phyloP scores from a whole-genome alignment of 2,797 vertebrate genomes.

The Podarcis lilfordi region DNA sequence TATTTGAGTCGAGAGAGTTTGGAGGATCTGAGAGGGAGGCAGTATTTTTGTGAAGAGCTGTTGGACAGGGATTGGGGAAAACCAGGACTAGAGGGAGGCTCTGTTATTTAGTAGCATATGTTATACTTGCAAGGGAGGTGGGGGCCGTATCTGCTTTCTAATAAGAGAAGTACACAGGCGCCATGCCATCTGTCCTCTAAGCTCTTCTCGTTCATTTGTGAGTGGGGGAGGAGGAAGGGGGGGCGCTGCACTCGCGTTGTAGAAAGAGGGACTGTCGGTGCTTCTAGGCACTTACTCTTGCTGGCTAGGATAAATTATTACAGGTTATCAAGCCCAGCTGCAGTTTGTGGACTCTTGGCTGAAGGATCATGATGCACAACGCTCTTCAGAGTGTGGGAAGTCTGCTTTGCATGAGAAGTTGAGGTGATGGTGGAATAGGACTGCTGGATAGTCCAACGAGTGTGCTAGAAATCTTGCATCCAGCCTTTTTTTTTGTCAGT shows the following conservation, averaged over 20 bases:
- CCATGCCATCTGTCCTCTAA: not conserved
- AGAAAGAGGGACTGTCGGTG: not conserved
- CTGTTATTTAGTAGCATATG: not conserved
- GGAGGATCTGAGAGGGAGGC: too few species aligned
- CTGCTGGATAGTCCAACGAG: not conserved
- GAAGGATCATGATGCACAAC: not conserved
- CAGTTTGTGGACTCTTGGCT: not conserved
- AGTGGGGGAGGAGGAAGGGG: too few species aligned
- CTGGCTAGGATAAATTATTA: not conserved
- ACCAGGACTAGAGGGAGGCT: not conserved
- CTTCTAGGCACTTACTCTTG: not conserved
- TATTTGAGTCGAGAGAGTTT: not conserved
- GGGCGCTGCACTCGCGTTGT: too few species aligned
- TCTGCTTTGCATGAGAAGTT: not conserved
- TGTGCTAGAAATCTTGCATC: not conserved
- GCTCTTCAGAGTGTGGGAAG: not conserved
- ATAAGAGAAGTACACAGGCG: not conserved
- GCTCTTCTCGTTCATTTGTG: not conserved
- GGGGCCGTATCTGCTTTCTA: not conserved
- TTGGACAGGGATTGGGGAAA: not conserved
- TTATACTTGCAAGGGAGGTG: not conserved
- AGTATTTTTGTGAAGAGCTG: not conserved
- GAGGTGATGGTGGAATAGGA: not conserved
- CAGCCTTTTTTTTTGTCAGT: too few species aligned
- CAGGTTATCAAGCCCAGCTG: not conserved